Percentiles rank a stretch among this genome's conserved stretches.
phyloP scores from a whole-genome alignment of 2,113 vertebrate species.

The Todiramphus saurophagus region DNA sequence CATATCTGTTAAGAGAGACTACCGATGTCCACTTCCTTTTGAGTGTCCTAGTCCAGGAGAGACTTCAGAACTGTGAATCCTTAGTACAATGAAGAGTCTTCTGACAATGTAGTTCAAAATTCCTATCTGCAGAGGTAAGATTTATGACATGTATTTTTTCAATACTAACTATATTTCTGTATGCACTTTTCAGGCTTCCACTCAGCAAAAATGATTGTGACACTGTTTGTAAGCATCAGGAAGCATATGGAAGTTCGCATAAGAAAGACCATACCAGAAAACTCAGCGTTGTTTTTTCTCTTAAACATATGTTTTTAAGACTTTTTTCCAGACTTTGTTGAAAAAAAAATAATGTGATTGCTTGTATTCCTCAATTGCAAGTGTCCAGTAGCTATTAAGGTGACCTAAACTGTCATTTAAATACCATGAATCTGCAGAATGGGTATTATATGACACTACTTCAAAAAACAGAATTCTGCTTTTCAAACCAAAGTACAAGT shows the following conservation, averaged over 20 bases:
- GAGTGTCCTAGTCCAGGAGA: not conserved
- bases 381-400: not conserved
- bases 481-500: not conserved
- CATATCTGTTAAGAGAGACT: not conserved
- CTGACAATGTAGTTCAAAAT: not conserved
- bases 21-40: not conserved
- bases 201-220: not conserved
- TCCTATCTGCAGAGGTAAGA: not conserved
- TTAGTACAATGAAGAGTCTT: not conserved
- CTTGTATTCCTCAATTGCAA: not conserved
- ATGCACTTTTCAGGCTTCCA: not conserved
- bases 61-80: not conserved
- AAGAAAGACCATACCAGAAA: not conserved
- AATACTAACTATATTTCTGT: not conserved
- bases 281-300: not conserved
- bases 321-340: not conserved
- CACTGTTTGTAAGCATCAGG: not conserved
- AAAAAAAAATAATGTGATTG: accelerated
- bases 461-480: not conserved
- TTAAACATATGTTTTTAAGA: not conserved
- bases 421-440: not conserved
- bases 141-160: not conserved
- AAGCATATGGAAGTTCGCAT: not conserved
- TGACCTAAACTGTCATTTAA: not conserved
- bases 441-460: not conserved